phyloP scores from a whole-genome alignment of 2,797 vertebrate genomes.

The Spinibarbus caldwelli region DNA sequence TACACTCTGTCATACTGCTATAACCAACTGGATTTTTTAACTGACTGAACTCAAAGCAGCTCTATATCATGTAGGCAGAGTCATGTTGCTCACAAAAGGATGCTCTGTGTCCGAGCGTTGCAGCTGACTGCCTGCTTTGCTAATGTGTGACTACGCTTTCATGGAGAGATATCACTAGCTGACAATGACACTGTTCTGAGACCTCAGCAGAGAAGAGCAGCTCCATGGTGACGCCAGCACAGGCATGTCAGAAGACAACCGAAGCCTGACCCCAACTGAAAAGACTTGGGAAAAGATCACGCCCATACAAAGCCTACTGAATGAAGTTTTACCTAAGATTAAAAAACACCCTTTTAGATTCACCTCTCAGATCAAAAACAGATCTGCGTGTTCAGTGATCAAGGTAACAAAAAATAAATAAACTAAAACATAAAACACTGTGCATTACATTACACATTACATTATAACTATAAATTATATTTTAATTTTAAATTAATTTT shows the following conservation, averaged over 20 bases:
- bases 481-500: background rate
- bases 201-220: slow-evolving; percentile 29
- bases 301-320: background rate
- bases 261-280: background rate
- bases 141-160: slow-evolving; percentile 30
- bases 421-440: background rate
- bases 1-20: slow-evolving; percentile 10
- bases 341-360: background rate
- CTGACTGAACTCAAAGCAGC: slow-evolving; percentile 50
- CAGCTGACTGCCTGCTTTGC: slow-evolving; percentile 48
- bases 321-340: background rate
- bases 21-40: slow-evolving; percentile 31
- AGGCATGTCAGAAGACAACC: slow-evolving; percentile 10
- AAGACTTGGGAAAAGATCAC: background rate
- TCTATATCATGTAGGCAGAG: slow-evolving; percentile 34
- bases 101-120: slow-evolving; percentile 33
- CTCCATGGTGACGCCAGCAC: slow-evolving; percentile 28
- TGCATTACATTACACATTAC: background rate
- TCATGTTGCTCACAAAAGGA: slow-evolving; percentile 25
- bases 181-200: slow-evolving; percentile 38
- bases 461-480: background rate
- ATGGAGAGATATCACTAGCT: slow-evolving; percentile 48
- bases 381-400: background rate
- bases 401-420: background rate
- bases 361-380: background rate